These are phyloP conservation scores for Otus sunia DNA, from an alignment of 2,113 vertebrate genomes.

Conservation along the genomic window DNA sequence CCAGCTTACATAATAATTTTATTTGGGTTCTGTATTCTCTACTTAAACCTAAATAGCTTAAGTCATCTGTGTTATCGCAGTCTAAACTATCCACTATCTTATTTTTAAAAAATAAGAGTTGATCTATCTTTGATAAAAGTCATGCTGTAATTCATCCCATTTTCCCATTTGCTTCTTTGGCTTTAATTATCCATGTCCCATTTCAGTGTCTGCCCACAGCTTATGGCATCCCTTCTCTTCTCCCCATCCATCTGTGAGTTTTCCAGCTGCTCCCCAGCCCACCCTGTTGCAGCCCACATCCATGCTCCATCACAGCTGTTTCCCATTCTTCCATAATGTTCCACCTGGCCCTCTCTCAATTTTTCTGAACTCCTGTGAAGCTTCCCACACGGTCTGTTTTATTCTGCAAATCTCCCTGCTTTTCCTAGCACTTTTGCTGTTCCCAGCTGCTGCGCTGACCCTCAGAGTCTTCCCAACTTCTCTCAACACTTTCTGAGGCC, in stretches of 20 bases:
- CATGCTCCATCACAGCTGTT: conserved; percentile 57
- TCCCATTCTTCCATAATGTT: conserved; percentile 59
- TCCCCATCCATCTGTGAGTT: conserved; percentile 27
- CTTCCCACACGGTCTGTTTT: conserved; percentile 53
- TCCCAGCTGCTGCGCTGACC: conserved; percentile 27
- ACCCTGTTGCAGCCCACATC: conserved; percentile 37
- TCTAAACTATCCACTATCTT: conserved; percentile 27
- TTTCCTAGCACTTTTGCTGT: conserved; percentile 20
- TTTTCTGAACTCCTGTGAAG: conserved; percentile 55
- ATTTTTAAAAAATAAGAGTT: not conserved
- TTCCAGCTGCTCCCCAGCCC: conserved; percentile 49
- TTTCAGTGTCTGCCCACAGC: not conserved
- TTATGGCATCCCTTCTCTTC: conserved; percentile 16
- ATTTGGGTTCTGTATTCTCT: conserved; percentile 37
- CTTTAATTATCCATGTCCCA: conserved; percentile 26
- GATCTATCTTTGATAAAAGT: conserved; percentile 17
- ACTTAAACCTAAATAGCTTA: conserved; percentile 31
- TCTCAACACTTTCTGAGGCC: conserved; percentile 34
- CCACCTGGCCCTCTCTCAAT: conserved; percentile 57
- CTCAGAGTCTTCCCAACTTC: conserved; percentile 32
- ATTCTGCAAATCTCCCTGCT: conserved; percentile 37
- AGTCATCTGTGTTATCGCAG: conserved; percentile 16
- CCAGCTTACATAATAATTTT: conserved; percentile 18
- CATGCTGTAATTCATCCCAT: not conserved
- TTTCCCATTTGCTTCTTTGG: conserved; percentile 45